Evolutionary conservation across 2,113 vertebrate genomes (phyloP), one percentile per base, ranked within the genome.

Genomic region (Crotophaga sulcirostris): DNA sequence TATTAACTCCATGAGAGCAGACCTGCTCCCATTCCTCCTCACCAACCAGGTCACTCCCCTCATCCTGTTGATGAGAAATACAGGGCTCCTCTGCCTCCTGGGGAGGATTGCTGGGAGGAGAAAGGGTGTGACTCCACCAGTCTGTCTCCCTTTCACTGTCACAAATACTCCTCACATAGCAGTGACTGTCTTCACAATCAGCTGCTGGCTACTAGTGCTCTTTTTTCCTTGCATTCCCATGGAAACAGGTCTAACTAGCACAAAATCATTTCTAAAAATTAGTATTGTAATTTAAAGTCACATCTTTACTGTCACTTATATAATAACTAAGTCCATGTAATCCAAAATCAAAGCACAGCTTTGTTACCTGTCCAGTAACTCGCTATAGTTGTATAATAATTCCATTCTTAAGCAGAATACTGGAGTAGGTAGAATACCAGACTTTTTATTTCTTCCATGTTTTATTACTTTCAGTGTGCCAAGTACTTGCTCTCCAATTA

Each of bases 191-290:
- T 89, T 96, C n/a, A 74, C 36, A 52, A 20, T 89, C 58, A 79
- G 63, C 45, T 93, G 47, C 75, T 91, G 95, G 75, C 95, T 93
- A 90, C 76, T 83, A 76, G 59, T 3, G 1, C 45, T 87, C 20
- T 40, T 72, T 66, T 83, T 73, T 40, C 16, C 33, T 93, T 78
- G 13, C 42, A 86, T 96, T 95, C 75, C 95, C 90, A 87, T 96
- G 94, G 92, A 93, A 96, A 95, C 94, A 10, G 23, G 38, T 70
- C 85, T 86, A 86, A 95, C 93, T 83, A 93, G 67, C 75, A 74
- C 28, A n/a, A 69, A 94, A 67, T 31, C 0, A 0, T 91, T 96
- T 90, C 92, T 91, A 63, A 91, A 96, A 96, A 83, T 81, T 84
- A 80, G 47, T 69, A 28, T 56, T 90, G 29, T 93, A 45, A 86